Conservation (phyloP, 1,140 invertebrate genomes). For the Prorops nasuta region DNA sequence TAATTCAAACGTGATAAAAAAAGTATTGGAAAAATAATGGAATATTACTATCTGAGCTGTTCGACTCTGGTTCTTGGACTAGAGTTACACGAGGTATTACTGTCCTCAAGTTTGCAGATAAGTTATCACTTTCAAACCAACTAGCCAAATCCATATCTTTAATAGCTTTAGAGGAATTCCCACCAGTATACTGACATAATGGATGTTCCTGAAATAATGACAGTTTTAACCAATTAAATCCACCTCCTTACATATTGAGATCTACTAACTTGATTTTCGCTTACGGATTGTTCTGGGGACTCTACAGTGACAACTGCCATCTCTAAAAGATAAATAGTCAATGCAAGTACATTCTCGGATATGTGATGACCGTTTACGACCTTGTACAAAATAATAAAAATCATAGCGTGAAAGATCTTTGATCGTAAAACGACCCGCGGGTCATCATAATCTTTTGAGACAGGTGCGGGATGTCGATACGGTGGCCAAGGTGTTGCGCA, state of each 20-base stretch:
- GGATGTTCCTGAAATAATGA: conserved; percentile 43
- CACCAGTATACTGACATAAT: conserved; percentile 45
- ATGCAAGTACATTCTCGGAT: conserved; percentile 81
- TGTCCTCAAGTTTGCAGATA: conserved; percentile 78
- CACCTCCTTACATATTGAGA: no score
- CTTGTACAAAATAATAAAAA: conserved; percentile 82
- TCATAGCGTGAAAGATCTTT: conserved; percentile 81
- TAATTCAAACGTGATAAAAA: not conserved
- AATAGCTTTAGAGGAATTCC: conserved; percentile 38
- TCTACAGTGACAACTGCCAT: conserved; percentile 72
- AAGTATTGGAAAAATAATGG: conserved; percentile 9
- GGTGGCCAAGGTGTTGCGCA: conserved; percentile 78
- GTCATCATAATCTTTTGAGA: conserved; percentile 69
- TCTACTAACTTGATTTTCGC: no score
- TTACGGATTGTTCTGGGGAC: conserved; percentile 52
- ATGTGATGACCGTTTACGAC: conserved; percentile 73
- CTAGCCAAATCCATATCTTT: conserved; percentile 66
- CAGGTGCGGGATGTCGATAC: conserved; percentile 69
- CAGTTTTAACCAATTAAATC: no score
- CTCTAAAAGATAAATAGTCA: conserved; percentile 84
- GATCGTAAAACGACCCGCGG: conserved; percentile 70
- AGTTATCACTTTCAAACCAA: conserved; percentile 76
- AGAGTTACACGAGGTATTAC: conserved; percentile 67
- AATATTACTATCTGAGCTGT: conserved; percentile 59
- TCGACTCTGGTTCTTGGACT: conserved; percentile 60